Conservation (phyloP, 2,113 vertebrate genomes). For the Synchiropus splendidus region DNA sequence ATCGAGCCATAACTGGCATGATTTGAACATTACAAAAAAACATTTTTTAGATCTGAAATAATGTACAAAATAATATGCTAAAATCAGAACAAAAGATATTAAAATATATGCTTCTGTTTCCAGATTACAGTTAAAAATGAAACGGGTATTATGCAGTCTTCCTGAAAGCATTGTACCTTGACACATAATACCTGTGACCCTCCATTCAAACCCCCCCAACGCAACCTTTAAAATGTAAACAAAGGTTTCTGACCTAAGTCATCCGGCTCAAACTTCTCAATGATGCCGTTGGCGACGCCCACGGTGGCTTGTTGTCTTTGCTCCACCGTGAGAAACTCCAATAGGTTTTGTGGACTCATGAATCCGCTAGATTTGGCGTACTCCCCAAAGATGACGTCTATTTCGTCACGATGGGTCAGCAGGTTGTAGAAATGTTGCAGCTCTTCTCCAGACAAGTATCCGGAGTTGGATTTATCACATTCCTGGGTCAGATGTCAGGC, state of each 20-base stretch:
- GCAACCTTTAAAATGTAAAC: too few species aligned
- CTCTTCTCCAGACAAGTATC: conserved; percentile 79
- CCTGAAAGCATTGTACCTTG: too few species aligned
- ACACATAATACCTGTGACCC: too few species aligned
- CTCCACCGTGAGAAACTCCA: conserved; percentile 72
- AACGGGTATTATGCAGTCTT: too few species aligned
- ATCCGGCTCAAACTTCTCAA: conserved; percentile 79
- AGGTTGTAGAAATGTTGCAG: conserved; percentile 83
- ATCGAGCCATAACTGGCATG: too few species aligned
- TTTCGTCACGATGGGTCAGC: conserved; percentile 81
- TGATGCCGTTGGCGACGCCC: conserved; percentile 70
- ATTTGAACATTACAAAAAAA: too few species aligned
- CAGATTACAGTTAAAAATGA: too few species aligned
- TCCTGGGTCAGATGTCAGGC: conserved; percentile 60
- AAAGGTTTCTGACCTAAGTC: conserved; percentile 72
- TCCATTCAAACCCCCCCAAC: too few species aligned
- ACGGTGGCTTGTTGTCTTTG: conserved; percentile 71
- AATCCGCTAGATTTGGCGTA: conserved; percentile 59
- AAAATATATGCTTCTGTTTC: too few species aligned
- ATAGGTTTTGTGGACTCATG: conserved; percentile 74
- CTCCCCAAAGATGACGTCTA: conserved; percentile 68
- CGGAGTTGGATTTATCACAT: conserved; percentile 82
- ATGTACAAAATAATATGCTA: too few species aligned
- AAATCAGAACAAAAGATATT: too few species aligned
- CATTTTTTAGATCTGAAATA: too few species aligned